These are phyloP conservation scores for Siphamia tubifer DNA, from an alignment of 2,113 vertebrate genomes.

Conservation along the genomic window DNA sequence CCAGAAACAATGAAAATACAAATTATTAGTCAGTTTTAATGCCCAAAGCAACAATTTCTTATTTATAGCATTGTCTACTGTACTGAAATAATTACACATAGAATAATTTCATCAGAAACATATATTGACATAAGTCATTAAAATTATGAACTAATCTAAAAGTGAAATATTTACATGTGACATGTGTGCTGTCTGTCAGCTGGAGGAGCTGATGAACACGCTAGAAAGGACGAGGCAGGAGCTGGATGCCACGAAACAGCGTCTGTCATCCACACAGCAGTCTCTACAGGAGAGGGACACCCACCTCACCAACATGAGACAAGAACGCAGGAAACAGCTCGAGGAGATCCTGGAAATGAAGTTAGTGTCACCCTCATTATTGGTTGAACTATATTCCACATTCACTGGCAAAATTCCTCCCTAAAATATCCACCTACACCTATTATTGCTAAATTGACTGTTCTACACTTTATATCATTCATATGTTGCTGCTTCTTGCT, in stretches of 20 bases:
- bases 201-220: conserved; percentile 94
- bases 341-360: conserved; percentile 99
- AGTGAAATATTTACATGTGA: background rate
- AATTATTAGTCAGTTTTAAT: no score
- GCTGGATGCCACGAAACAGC: conserved; percentile 94
- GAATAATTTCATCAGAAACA: no score
- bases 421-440: no score
- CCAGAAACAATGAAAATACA: no score
- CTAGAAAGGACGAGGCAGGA: conserved; percentile 97
- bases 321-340: conserved; percentile 94
- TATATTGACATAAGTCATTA: no score
- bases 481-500: background rate
- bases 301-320: conserved; percentile 93
- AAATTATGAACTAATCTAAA: no score
- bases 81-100: no score
- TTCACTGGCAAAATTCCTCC: no score
- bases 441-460: no score
- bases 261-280: conserved; percentile 95
- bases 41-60: no score
- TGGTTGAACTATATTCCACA: no score
- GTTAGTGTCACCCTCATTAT: conserved; percentile 82
- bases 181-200: conserved; percentile 65
- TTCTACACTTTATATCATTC: background rate
- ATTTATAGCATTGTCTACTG: no score
- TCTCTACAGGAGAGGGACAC: conserved; percentile 93